Evolutionary conservation across 2,797 vertebrate species (phyloP), one percentile per base, ranked within the genome.

Genomic region (Helicolenus hilgendorfi): DNA sequence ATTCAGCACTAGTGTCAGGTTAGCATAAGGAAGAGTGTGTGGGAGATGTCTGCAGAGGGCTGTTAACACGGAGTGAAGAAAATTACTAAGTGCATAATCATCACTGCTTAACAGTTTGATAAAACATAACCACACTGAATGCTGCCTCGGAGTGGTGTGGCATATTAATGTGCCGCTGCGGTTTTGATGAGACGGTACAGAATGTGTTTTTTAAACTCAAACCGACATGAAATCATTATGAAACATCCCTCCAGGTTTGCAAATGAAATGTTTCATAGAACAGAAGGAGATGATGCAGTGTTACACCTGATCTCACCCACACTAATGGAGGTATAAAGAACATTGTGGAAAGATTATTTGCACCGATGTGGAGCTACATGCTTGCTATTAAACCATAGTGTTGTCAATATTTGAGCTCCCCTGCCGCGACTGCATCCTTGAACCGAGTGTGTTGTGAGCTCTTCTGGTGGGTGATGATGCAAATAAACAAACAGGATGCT

Each of bases 71-170:
- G 64, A 79, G 64, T 78, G 78, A 87, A 87, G 79, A 72, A 84
- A 90, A 92, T 92, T 76, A 92, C 82, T 77, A 78, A 94, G 82
- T 62, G 81, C 62, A 86, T 82, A 88, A 89, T 85, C 67, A 91
- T 90, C 72, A 33, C 77, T 77, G 68, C 73, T 79, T 71, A 84
- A 81, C 79, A 76, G 84, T 91, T 90, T 89, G 72, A 70, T 75
- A 68, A 85, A 90, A 90, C 71, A 72, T 8, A 71, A 80, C 53
- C 3, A 7, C 56, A 36, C 5, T 65, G 79, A 89, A 73, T 24
- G 56, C 69, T 78, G 59, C 77, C 62, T 71, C 2, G 3, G 65
- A 84, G 77, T 71, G 62, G 35, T 27, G 76, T 14, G n/a, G 86
- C 60, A 83, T 80, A 20, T 84, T 87, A 78, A 83, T 75, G 65